Conservation (phyloP, 2,888 invertebrate species). For the Epirrita christyi region DNA sequence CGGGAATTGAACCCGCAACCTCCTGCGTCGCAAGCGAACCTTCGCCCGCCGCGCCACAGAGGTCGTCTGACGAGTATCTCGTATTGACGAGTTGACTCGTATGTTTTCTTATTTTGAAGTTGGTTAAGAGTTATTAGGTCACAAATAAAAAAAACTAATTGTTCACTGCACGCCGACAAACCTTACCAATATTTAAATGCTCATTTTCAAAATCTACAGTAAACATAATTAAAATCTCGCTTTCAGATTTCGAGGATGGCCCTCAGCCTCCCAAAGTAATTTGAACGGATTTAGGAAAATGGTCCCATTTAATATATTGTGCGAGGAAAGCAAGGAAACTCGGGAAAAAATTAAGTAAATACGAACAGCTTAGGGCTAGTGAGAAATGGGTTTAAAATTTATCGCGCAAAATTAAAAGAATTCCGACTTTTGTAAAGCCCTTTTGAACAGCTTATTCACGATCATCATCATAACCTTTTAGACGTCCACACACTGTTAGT, state of each 20-base stretch:
- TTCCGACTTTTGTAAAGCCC: constrained; percentile 21
- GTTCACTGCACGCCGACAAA: constrained; percentile 13
- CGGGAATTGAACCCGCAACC: too few species aligned
- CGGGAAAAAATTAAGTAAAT: constrained; percentile 57
- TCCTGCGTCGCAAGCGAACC: too few species aligned
- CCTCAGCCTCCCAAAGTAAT: constrained; percentile 58
- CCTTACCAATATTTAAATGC: constrained; percentile 28
- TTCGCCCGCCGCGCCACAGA: too few species aligned
- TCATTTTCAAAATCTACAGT: constrained; percentile 48
- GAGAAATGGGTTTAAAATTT: constrained; percentile 60
- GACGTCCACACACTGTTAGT: too few species aligned
- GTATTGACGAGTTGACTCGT: too few species aligned
- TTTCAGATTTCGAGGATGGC: constrained; percentile 47
- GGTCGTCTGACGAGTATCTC: too few species aligned
- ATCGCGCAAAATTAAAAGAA: constrained; percentile 47
- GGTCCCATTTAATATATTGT: constrained; percentile 66
- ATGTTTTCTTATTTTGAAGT: too few species aligned
- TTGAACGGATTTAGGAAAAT: constrained; percentile 65
- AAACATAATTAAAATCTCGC: constrained; percentile 53
- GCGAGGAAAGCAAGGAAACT: constrained; percentile 42
- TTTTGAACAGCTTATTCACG: constrained; percentile 3
- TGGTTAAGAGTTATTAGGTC: too few species aligned
- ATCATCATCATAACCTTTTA: too few species aligned
- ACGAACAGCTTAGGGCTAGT: constrained; percentile 53
- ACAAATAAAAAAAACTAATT: too few species aligned